Percentiles rank a stretch among this genome's conserved stretches.
Evolutionary conservation across 2,888 invertebrate genomes (phyloP).

Genomic region (Hypomecis punctinalis): DNA sequence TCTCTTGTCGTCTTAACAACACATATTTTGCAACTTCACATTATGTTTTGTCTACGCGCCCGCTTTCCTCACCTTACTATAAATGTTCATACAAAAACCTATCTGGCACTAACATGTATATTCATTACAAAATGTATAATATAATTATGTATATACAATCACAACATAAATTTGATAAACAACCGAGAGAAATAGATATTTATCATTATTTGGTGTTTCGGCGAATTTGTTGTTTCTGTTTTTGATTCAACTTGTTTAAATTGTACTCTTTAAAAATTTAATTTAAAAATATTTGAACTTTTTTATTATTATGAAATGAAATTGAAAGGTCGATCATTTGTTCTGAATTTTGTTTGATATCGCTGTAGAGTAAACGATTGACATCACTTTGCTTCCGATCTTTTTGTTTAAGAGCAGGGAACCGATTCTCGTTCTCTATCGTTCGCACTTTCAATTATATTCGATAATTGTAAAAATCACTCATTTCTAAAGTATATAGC

Average conservation of each 20-base stretch:
- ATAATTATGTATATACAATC: conserved; percentile 80
- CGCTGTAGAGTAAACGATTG: conserved; percentile 28
- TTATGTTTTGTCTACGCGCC: conserved; percentile 11
- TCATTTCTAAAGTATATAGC: too few relatives aligned
- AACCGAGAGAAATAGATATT: conserved; percentile 75
- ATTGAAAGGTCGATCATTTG: conserved; percentile 43
- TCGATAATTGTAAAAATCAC: too few relatives aligned
- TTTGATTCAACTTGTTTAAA: conserved; percentile 51
- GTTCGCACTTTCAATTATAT: too few relatives aligned
- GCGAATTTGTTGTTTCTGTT: conserved; percentile 53
- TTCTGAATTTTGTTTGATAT: conserved; percentile 36
- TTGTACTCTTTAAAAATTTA: conserved; percentile 63
- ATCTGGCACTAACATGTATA: conserved; percentile 84
- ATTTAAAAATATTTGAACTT: conserved; percentile 66
- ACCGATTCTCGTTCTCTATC: too few relatives aligned
- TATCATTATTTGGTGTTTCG: conserved; percentile 61
- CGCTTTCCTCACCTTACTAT: conserved; percentile 50
- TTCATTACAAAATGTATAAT: conserved; percentile 83
- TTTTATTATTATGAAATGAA: conserved; percentile 40
- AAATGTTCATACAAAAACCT: conserved; percentile 82
- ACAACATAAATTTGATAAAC: conserved; percentile 83
- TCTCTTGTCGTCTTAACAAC: conserved; percentile 59
- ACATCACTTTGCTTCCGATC: conserved; percentile 1
- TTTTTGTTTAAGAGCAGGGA: conserved; percentile 18
- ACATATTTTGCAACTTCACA: conserved; percentile 24